Percentiles rank a stretch among this genome's conserved stretches.
phyloP scores from a whole-genome alignment of 2,888 invertebrate species.

The Stenodema calcarata region DNA sequence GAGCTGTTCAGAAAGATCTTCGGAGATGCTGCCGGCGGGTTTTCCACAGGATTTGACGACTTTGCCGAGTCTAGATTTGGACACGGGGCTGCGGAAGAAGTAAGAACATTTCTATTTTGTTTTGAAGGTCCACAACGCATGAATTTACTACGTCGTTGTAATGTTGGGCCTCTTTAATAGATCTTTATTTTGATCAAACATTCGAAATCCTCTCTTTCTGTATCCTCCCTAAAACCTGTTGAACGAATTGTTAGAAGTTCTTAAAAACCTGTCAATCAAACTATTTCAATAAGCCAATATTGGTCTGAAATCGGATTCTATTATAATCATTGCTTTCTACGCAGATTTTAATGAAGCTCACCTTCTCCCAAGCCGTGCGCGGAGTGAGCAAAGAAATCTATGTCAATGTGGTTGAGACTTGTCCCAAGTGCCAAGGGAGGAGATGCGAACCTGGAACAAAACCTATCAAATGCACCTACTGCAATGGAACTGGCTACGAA shows the following conservation, averaged over 20 bases:
- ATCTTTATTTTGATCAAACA: too few species aligned
- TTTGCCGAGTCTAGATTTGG: slow-evolving; percentile 90
- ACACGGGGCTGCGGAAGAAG: slow-evolving; percentile 90
- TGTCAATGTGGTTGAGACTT: slow-evolving; percentile 91
- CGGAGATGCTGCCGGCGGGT: slow-evolving; percentile 78
- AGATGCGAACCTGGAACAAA: slow-evolving; percentile 92
- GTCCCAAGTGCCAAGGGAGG: slow-evolving; percentile 85
- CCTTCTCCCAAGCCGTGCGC: slow-evolving; percentile 92
- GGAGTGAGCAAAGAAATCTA: slow-evolving; percentile 93
- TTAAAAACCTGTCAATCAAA: too few species aligned
- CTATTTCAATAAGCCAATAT: too few species aligned
- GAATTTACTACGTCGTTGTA: too few species aligned
- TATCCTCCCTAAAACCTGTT: too few species aligned
- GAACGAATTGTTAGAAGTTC: too few species aligned
- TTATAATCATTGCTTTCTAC: slow-evolving; percentile 47
- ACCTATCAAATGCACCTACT: slow-evolving; percentile 85
- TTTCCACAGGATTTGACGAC: slow-evolving; percentile 71
- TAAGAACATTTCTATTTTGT: too few species aligned
- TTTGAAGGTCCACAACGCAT: too few species aligned
- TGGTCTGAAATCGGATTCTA: too few species aligned
- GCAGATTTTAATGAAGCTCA: slow-evolving; percentile 83
- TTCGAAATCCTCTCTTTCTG: too few species aligned
- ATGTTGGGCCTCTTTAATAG: too few species aligned
- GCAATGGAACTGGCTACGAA: slow-evolving; percentile 97
- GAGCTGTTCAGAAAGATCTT: slow-evolving; percentile 96